Evolutionary conservation across 2,797 vertebrate species (phyloP), one percentile per base, ranked within the genome.

Genomic region (Pseudochaenichthys georgianus): DNA sequence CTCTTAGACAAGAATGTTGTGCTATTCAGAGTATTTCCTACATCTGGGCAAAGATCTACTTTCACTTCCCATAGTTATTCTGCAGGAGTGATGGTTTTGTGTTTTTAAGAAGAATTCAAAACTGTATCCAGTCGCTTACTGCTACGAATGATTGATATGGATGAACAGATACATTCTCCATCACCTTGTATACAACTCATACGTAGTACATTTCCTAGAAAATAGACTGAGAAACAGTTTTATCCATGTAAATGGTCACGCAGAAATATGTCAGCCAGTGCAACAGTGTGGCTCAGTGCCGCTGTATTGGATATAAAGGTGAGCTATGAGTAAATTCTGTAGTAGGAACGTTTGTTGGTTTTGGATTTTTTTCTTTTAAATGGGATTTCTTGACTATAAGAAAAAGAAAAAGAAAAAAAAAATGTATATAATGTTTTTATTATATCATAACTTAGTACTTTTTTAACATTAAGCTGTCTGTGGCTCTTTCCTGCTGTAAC

Each of bases 21-120:
- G 54, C 38, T 71, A n/a, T 66, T 68, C 51, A 5, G 13, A 55
- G 19, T n/a, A 28, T 65, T 47, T 66, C 28, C n/a, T 64, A 4
- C 31, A 16, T 12, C 19, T 58, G 19, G 9, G 10, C 5, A 60
- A 6, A 8, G 3, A 52, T 17, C n/a, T n/a, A 41, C 50, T 48
- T 76, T 62, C 6, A 9, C 41, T 63, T 72, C 28, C 28, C 28
- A 28, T 28, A 5, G 28, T 28, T 28, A 28, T 28, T 28, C 28
- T 62, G n/a, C 3, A 64, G 57, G 17, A 45, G 34, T 53, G 17
- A 34, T 21, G 1, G 21, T 15, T 15, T 13, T 23, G 41, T 65
- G 42, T 47, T 21, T 21, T 31, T 28, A 17, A 64, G 1, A 61
- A 41, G 1, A 54, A 64, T 38, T 34, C 7, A 0, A 47, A 52